phyloP scores from a whole-genome alignment of 2,888 invertebrate species.

The Erynnis tages region DNA sequence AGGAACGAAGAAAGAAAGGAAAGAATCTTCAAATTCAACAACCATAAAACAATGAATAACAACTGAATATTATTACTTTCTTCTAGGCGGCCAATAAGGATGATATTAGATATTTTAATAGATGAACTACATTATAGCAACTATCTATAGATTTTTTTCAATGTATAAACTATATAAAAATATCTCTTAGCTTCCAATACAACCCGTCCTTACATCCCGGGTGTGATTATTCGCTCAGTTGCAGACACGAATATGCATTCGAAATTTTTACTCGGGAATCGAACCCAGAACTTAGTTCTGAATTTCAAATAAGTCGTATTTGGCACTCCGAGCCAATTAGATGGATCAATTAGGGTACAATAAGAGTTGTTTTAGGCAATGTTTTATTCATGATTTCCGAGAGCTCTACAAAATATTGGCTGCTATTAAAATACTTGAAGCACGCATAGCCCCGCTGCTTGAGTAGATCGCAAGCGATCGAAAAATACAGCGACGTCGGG shows the following conservation, averaged over 20 bases:
- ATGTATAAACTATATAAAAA: neutral
- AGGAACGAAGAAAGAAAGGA: too few relatives aligned
- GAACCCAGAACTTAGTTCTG: neutral
- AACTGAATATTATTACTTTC: too few relatives aligned
- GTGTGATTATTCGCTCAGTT: neutral
- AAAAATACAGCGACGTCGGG: too few relatives aligned
- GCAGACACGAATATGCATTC: neutral
- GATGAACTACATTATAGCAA: too few relatives aligned
- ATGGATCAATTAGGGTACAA: neutral
- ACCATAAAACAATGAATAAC: too few relatives aligned
- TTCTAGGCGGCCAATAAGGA: too few relatives aligned
- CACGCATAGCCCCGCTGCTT: too few relatives aligned
- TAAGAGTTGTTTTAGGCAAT: neutral
- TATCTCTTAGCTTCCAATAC: neutral
- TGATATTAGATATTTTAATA: too few relatives aligned
- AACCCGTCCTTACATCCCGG: neutral
- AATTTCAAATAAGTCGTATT: constrained; percentile 4
- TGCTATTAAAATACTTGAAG: neutral
- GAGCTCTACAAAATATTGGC: neutral
- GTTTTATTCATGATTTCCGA: neutral
- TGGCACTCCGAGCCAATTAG: constrained; percentile 1
- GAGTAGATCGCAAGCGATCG: too few relatives aligned
- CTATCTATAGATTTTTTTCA: too few relatives aligned
- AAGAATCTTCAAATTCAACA: too few relatives aligned
- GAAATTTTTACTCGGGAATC: neutral